Conservation (phyloP, 2,797 vertebrate genomes). For the Arctocebus calabarensis region DNA sequence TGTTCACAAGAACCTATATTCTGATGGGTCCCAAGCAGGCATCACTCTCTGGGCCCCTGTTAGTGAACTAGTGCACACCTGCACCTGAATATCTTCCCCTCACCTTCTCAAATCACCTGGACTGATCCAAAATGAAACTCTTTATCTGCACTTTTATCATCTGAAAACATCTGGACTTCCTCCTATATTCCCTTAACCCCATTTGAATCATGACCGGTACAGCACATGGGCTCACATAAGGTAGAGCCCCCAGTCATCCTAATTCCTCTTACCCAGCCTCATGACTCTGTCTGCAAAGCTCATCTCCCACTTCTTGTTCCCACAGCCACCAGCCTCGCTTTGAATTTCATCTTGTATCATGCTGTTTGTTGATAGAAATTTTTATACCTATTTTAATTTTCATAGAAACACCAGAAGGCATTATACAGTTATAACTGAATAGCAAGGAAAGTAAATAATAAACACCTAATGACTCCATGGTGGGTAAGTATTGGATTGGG, state of each 20-base stretch:
- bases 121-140: background rate
- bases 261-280: background rate
- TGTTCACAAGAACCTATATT: background rate
- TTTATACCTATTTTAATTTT: background rate
- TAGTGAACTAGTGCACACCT: background rate
- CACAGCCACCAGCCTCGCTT: background rate
- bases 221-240: background rate
- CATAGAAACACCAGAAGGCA: background rate
- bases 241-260: background rate
- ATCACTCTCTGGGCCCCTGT: background rate
- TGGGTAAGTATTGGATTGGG: background rate
- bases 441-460: constrained; percentile 22
- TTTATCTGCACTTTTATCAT: background rate
- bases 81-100: background rate
- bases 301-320: no score
- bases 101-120: background rate
- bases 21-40: background rate
- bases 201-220: background rate
- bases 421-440: background rate
- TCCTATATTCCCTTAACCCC: background rate
- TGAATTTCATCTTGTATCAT: background rate
- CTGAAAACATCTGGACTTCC: background rate
- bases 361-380: background rate
- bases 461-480: background rate
- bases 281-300: no score